These are phyloP conservation scores for Prionace glauca DNA, from an alignment of 2,797 vertebrate species.

Conservation along the genomic window DNA sequence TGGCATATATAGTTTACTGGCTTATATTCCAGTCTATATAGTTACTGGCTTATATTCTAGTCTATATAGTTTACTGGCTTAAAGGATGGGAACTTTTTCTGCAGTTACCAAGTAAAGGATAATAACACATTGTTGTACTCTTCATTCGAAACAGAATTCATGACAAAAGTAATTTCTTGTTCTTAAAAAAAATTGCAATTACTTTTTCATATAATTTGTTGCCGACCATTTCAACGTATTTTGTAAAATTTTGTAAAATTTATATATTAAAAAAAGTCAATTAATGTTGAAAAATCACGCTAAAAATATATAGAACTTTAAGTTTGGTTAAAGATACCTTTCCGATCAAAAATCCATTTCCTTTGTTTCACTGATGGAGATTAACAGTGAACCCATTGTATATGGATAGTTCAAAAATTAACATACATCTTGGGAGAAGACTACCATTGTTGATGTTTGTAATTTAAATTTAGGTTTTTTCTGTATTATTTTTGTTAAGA, in stretches of 20 bases:
- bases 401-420: not conserved
- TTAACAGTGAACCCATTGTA: not conserved
- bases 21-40: not conserved
- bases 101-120: slow-evolving; percentile 4
- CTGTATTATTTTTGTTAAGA: too few relatives aligned
- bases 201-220: not conserved
- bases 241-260: not conserved
- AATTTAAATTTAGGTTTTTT: too few relatives aligned
- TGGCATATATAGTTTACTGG: not conserved
- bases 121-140: not conserved
- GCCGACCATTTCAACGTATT: not conserved
- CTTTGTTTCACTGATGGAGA: not conserved
- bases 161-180: not conserved
- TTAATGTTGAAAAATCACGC: not conserved
- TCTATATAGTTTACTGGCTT: not conserved
- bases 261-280: not conserved
- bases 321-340: not conserved
- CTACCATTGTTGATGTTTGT: too few relatives aligned
- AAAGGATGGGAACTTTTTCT: not conserved
- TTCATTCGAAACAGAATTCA: not conserved
- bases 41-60: not conserved
- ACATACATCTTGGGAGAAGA: not conserved
- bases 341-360: not conserved
- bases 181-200: not conserved
- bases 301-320: not conserved